A percentile compares a stretch with the other conserved stretches of the same genome.
These are phyloP conservation scores for Catharus minimus DNA, from an alignment of 2,113 vertebrate species.

Conservation along the genomic window DNA sequence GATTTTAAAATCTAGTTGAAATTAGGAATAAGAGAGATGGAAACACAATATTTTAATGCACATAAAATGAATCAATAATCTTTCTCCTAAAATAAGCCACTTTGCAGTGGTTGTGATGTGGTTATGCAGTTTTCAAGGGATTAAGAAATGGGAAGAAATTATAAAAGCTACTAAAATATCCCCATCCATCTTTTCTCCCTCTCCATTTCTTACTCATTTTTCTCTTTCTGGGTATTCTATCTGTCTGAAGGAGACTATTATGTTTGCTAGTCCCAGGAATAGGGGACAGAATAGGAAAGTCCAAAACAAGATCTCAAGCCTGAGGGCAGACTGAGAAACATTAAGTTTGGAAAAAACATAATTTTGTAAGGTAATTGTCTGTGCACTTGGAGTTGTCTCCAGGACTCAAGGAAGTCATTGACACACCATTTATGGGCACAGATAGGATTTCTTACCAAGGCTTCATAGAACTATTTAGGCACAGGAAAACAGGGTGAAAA, in stretches of 20 bases:
- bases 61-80: neutral
- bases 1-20: neutral
- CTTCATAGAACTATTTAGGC: neutral
- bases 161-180: neutral
- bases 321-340: neutral
- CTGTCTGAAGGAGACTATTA: neutral
- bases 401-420: neutral
- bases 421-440: accelerated
- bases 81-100: neutral
- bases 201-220: neutral
- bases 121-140: neutral
- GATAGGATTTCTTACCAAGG: neutral
- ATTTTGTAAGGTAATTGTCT: neutral
- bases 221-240: neutral
- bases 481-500: neutral
- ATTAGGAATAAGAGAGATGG: neutral
- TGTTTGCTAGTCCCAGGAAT: neutral
- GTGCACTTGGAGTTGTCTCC: neutral
- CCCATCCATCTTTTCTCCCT: neutral
- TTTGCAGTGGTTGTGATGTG: neutral
- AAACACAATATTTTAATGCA: neutral
- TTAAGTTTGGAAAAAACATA: neutral
- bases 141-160: neutral
- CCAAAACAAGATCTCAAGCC: neutral
- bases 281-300: neutral